A percentile compares a stretch with the other conserved stretches of the same genome.
phyloP scores from a whole-genome alignment of 2,113 vertebrate genomes.

The Ancistrus triradiatus region DNA sequence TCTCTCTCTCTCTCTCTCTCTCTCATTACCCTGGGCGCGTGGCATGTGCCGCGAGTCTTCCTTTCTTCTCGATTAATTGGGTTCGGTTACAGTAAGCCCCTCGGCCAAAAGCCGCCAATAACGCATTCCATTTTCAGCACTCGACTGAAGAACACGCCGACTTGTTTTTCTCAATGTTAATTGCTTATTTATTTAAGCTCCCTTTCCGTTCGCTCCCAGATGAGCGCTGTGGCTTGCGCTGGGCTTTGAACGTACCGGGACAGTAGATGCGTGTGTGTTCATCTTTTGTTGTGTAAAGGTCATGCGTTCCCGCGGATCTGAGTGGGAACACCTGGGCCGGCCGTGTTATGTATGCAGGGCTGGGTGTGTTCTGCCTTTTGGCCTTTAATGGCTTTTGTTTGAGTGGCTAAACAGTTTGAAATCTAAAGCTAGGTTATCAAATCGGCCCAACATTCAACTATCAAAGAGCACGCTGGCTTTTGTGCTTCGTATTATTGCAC shows the following conservation, averaged over 20 bases:
- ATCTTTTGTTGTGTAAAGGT: conserved; percentile 59
- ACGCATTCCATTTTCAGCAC: conserved; percentile 67
- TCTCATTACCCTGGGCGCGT: conserved; percentile 70
- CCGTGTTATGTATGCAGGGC: conserved; percentile 22
- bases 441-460: neutral
- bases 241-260: conserved; percentile 20
- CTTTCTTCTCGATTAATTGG: conserved; percentile 77
- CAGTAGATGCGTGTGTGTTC: conserved; percentile 36
- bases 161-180: conserved; percentile 53
- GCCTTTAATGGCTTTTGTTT: conserved; percentile 14
- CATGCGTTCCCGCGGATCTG: conserved; percentile 37
- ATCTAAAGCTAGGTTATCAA: neutral
- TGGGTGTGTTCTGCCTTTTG: conserved; percentile 26
- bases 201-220: conserved; percentile 6
- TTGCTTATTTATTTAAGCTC: conserved; percentile 72
- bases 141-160: conserved; percentile 48
- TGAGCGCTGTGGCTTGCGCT: conserved; percentile 3
- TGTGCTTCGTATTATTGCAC: neutral
- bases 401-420: neutral
- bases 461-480: neutral
- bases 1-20: conserved; percentile 54
- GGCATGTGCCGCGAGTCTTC: conserved; percentile 59
- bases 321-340: conserved; percentile 59
- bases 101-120: conserved; percentile 69
- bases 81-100: conserved; percentile 72